These are phyloP conservation scores for Acronicta aceris DNA, from an alignment of 2,888 invertebrate genomes.

Conservation along the genomic window DNA sequence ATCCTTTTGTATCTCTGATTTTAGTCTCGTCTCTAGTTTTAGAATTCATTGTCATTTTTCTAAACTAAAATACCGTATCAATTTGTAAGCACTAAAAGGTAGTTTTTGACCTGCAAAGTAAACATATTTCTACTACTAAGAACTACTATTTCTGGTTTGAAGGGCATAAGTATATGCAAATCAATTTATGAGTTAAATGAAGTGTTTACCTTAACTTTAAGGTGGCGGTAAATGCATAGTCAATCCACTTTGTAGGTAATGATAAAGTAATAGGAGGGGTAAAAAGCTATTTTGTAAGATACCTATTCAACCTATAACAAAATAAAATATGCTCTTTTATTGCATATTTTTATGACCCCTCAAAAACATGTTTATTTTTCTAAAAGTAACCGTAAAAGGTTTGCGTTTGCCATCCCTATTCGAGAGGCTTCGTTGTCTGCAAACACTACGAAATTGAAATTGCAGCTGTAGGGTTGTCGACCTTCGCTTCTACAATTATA, in stretches of 20 bases:
- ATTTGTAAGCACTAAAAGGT: too few relatives aligned
- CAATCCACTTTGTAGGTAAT: too few relatives aligned
- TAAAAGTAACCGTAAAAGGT: conserved; percentile 18
- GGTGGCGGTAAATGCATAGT: too few relatives aligned
- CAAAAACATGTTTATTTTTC: conserved; percentile 11
- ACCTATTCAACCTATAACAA: neutral
- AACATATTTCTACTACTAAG: too few relatives aligned
- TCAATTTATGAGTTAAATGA: too few relatives aligned
- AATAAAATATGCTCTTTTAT: neutral
- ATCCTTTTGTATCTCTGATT: too few relatives aligned
- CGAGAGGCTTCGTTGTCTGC: conserved; percentile 21
- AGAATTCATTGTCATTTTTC: too few relatives aligned
- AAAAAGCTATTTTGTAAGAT: neutral
- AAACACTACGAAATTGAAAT: conserved; percentile 51
- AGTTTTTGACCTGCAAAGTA: too few relatives aligned
- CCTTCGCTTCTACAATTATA: conserved; percentile 23
- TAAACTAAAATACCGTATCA: neutral
- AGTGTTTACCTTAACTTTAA: too few relatives aligned
- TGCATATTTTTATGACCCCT: neutral
- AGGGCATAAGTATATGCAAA: too few relatives aligned
- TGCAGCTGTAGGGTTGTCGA: conserved; percentile 34
- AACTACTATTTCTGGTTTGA: too few relatives aligned
- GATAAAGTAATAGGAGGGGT: neutral
- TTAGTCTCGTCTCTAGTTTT: too few relatives aligned
- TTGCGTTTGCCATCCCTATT: conserved; percentile 30